Evolutionary conservation across 2,113 vertebrate species (phyloP).

Genomic region (Gracilinanus agilis): DNA sequence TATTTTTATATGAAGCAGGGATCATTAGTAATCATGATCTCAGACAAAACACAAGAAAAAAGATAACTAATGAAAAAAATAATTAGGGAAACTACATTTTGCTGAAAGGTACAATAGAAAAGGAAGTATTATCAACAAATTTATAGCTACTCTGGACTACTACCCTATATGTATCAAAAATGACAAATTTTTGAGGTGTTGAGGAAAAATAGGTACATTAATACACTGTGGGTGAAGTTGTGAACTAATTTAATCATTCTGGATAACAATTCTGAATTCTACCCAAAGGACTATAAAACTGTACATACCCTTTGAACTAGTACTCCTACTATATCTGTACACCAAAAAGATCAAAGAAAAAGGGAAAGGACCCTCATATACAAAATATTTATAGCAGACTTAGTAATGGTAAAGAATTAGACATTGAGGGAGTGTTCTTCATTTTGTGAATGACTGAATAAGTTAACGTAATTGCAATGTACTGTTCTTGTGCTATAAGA

Average conservation of each 20-base stretch:
- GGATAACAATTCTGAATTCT: not conserved
- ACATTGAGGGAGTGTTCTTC: not conserved
- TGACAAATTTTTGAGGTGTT: not conserved
- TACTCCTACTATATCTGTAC: not conserved
- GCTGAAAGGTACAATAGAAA: no score
- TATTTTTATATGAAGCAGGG: no score
- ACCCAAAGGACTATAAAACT: not conserved
- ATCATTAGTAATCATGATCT: no score
- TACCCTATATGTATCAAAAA: not conserved
- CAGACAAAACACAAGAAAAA: no score
- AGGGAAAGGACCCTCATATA: not conserved
- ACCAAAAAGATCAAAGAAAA: no score
- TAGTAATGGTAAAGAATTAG: not conserved
- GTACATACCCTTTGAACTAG: not conserved
- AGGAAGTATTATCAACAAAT: no score
- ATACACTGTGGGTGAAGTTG: not conserved
- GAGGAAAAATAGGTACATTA: not conserved
- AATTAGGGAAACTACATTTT: no score
- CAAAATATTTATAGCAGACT: not conserved
- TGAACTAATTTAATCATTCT: not conserved
- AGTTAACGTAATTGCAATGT: not conserved
- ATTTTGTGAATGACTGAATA: not conserved
- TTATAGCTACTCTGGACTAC: not conserved
- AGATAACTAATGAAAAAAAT: no score
- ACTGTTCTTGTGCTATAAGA: not conserved